Evolutionary conservation across 2,113 vertebrate genomes (phyloP), one percentile per base, ranked within the genome.

Genomic region (Chrysemys picta): DNA sequence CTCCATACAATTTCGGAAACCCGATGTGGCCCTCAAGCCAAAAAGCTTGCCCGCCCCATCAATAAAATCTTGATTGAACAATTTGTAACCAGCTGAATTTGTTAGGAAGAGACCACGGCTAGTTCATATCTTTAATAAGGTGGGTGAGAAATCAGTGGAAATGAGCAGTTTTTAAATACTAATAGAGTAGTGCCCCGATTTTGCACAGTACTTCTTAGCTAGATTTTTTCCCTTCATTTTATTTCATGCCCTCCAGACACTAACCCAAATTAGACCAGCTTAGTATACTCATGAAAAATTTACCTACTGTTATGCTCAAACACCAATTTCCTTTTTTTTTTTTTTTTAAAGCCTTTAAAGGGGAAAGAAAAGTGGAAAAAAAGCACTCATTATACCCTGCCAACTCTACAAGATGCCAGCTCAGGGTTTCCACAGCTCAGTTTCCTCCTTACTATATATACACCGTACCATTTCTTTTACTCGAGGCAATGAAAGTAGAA

Each of bases 281-380:
- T 8, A 96, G 96, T 88, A 91, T 89, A 91, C 89, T 97, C 96
- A 95, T 47, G 91, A 96, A 97, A 94, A 95, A 62, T 88, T 88
- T 83, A 91, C 91, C 96, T 96, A 97, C n/a, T 87, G 75, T 78
- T 92, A 87, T 95, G 93, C 93, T 91, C 89, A 98, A 92, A 97
- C 89, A 97, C 96, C 83, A n/a, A 86, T 93, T 96, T 98, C 95
- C 95, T 96, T 93, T 89, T 96, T 95, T 94, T 91, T 93, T 93
- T 89, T 96, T 95, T 94, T 91, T 93, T 84, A 95, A 98, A 96
- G 95, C 59, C 93, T 95, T 96, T 93, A 94, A 82, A 95, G 95
- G 85, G 89, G 92, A 98, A 93, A 86, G 89, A 91, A 88, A 94
- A 91, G 31, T 80, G 75, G 35, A 89, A 57, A 94, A 62, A 84